Evolutionary conservation across 2,797 vertebrate species (phyloP), one percentile per base, ranked within the genome.

Genomic region (Paramormyrops hopkinsi): DNA sequence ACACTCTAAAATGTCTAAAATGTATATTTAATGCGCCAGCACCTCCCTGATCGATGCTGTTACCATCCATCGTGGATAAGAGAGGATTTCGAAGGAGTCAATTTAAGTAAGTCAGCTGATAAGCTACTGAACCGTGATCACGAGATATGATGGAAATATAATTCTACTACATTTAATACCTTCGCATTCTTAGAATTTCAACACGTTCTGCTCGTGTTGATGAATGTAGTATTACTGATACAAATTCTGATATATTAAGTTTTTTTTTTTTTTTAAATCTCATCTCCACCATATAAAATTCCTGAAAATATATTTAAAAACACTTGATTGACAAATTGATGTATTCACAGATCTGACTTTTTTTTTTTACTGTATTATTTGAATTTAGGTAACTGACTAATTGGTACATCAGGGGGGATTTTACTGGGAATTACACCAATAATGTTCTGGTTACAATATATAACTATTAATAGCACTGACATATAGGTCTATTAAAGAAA

Each of bases 11-110:
- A 41, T 87, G 69, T 41, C 69, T 54, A 50, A 82, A 48, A 53
- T 89, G 86, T 48, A 73, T 88, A 88, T 90, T 88, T 89, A 41
- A 85, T 88, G 88, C 17, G 19, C 79, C 89, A 89, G 89, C 37
- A 59, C 41, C 48, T 86, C 86, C 14, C 87, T 76, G 87, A 51
- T 73, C 69, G 7, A 46, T 76, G 88, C 41, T 19, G 44, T 56
- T 79, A 87, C 73, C 89, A 88, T 51, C 88, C 82, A 69, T 87
- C 41, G n/a, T 48, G 59, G 9, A 56, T 91, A 33, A 87, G 89
- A 89, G 88, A 86, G 85, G 54, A 89, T 88, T 90, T 87, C 73
- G 88, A 62, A 85, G 76, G 44, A 46, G 17, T 37, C 3, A 7
- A 50, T 83, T 50, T 22, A 83, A 83, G 41, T 4, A 69, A 14